These are phyloP conservation scores for Wasmannia auropunctata DNA, from an alignment of 1,140 invertebrate genomes.

Conservation along the genomic window DNA sequence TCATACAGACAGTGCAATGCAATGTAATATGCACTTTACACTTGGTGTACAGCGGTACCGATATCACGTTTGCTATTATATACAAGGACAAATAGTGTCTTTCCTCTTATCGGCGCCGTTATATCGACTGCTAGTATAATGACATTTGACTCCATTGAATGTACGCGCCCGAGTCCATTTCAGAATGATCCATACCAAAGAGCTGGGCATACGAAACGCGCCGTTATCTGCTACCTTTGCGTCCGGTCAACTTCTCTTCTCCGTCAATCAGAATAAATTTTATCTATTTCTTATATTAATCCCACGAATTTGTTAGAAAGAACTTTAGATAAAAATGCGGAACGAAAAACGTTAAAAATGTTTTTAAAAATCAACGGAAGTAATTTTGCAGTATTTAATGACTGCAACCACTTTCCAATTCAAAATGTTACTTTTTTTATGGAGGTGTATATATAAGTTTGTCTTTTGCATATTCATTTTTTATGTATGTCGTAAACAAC, in stretches of 20 bases:
- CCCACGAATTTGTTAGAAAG: neutral
- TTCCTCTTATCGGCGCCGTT: slow-evolving; percentile 24
- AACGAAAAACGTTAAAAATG: neutral
- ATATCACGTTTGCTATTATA: slow-evolving; percentile 33
- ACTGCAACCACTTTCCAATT: neutral
- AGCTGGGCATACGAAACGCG: neutral
- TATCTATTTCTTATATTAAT: neutral
- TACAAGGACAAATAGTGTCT: slow-evolving; percentile 24
- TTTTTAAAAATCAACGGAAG: neutral
- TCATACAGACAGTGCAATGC: neutral
- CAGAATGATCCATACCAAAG: slow-evolving; percentile 5
- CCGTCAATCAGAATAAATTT: neutral
- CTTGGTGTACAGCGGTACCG: neutral
- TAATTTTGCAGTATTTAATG: neutral
- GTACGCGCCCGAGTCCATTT: neutral
- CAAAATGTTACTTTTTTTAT: neutral
- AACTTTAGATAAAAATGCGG: neutral
- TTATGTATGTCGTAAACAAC: neutral
- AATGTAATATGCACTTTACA: neutral
- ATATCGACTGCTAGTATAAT: neutral
- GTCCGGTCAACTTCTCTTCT: neutral
- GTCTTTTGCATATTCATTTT: neutral
- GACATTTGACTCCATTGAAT: slow-evolving; percentile 36
- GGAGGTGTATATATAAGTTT: neutral
- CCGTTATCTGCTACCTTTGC: slow-evolving; percentile 2